Evolutionary conservation across 2,113 vertebrate species (phyloP), one percentile per base, ranked within the genome.

Genomic region (Smithornis capensis): DNA sequence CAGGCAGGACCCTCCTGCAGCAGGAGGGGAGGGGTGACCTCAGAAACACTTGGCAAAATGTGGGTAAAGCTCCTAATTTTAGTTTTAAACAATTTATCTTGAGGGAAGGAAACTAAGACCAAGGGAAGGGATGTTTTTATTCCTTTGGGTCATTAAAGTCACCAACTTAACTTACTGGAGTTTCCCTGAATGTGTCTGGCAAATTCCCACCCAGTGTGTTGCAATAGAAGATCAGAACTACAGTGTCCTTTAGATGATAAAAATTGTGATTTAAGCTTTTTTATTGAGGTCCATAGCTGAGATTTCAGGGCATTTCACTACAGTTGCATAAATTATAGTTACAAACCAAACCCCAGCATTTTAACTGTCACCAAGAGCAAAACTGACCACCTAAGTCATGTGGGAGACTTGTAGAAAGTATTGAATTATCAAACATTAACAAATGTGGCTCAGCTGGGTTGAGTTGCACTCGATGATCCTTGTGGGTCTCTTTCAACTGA

Each of bases 381-480:
- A 28, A 23, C 24, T 33, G 62, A 42, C 7, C 19, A 4, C 37
- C 25, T 9, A 16, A 47, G 38, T 9, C 52, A 40, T 0, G 1
- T 24, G 62, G 52, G 33, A 38, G 52, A 55, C 2, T 4, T 67
- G 31, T 33, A 9, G 22, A 62, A 47, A 55, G 3, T 10, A 5
- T 37, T 49, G 12, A 9, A 13, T 31, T 37, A 40, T n/a, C 60
- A 67, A 7, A 18, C 28, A 3, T 14, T 14, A 31, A 8, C 31
- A 12, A 44, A 12, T 4, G 14, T 21, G 31, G 8, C 45, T 57
- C 47, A 33, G n/a, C 16, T 19, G 3, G 53, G n/a, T 38, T 38
- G 59, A 62, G 25, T 13, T 62, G 57, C 14, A 59, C n/a, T 27
- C 22, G 15, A 27, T 60, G 59, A 27, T 62, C 35, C 35, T 38